phyloP scores from a whole-genome alignment of 2,797 vertebrate genomes.

The Chelon labrosus region DNA sequence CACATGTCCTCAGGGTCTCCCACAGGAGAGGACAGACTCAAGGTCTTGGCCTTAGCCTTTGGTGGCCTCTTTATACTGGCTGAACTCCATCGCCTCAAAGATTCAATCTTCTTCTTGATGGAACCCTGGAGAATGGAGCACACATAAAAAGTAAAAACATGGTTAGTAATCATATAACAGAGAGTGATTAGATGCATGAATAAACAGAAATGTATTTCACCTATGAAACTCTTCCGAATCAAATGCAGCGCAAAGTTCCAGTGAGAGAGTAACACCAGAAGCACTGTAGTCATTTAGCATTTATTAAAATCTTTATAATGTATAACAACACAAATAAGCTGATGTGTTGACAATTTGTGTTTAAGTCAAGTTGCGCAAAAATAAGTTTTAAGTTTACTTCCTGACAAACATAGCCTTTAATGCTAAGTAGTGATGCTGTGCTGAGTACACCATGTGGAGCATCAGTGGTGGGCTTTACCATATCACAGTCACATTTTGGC shows the following conservation, averaged over 20 bases:
- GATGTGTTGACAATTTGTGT: too few relatives aligned
- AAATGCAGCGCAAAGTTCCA: background rate
- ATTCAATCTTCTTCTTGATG: slow-evolving; percentile 86
- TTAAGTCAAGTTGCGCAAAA: too few relatives aligned
- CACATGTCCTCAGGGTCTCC: slow-evolving; percentile 68
- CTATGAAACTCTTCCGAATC: background rate
- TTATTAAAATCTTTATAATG: too few relatives aligned
- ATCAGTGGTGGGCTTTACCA: slow-evolving; percentile 13
- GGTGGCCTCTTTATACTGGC: slow-evolving; percentile 81
- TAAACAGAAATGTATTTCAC: background rate
- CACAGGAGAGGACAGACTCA: slow-evolving; percentile 78
- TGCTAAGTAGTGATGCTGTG: too few relatives aligned
- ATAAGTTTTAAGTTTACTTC: background rate
- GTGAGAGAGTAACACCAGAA: background rate
- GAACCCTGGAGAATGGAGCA: slow-evolving; percentile 74
- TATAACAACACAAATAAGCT: too few relatives aligned
- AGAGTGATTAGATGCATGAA: background rate
- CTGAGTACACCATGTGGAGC: background rate
- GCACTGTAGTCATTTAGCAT: too few relatives aligned
- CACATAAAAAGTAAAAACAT: background rate
- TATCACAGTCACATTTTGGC: slow-evolving; percentile 7
- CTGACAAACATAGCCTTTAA: background rate
- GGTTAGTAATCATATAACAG: background rate
- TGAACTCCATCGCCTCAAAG: slow-evolving; percentile 84
- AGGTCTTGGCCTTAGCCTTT: slow-evolving; percentile 79